Evolutionary conservation across 2,113 vertebrate species (phyloP), one percentile per base, ranked within the genome.

Genomic region (Zosterops japonicus): DNA sequence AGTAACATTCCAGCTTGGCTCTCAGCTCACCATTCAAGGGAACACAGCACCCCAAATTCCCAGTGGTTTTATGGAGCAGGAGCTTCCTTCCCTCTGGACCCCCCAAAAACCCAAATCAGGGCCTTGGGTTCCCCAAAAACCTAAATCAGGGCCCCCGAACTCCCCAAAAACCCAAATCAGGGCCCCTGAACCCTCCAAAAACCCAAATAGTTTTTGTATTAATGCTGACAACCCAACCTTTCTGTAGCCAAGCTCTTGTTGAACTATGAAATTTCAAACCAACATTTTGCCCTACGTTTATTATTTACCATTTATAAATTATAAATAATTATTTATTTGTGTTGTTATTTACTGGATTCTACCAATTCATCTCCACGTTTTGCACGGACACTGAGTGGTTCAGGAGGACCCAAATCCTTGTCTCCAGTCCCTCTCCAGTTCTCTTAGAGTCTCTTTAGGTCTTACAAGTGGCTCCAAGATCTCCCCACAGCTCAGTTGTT

Each of bases 41-140:
- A 12, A 3, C 2, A 11, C 0, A 31, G 70, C 77, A 49, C 16
- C 39, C 46, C 87, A 24, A 33, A 35, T 11, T 49, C 29, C 28
- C 1, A 29, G 29, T 2, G 7, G 18, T 3, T 5, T 1, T 4
- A 11, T 0, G 19, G 11, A 23, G 39, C 33, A 63, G 47, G 24
- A 25, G 49, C 35, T 41, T 6, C 68, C 8, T 5, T 18, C 6
- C 24, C 19, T 27, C 5, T 0, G 17, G 41, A 8, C 52, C 21
- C 3, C 2, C 35, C 60, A 24, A 3, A 4, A 42, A 21, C 0
- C 5, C n/a, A 9, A 8, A 16, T 2, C 29, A 29, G 24, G 0
- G 8, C 42, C 19, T 36, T 36, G 36, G 36, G 36, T n/a, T 20
- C 44, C 44, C 44, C 44, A 20, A 20, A 9, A 46, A 20, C 44